Percentiles rank a stretch among this genome's conserved stretches.
Conservation (phyloP, 37 sponge, comb jelly and placozoan species). For the Theonella swinhoei region DNA sequence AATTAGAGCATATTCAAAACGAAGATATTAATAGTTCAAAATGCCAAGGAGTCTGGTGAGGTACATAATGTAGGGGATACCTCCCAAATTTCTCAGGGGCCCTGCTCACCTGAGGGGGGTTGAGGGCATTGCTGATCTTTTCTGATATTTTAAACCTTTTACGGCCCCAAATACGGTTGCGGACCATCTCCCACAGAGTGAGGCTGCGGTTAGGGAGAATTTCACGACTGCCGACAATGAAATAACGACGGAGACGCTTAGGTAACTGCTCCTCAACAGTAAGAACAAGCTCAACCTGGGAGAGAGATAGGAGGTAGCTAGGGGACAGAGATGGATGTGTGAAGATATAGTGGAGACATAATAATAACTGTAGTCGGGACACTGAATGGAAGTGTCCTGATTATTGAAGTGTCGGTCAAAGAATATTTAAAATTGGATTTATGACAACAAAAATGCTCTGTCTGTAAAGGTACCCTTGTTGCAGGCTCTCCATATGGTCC, state of each 20-base stretch:
- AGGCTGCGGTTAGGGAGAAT: constrained; percentile 58
- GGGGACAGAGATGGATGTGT: no score
- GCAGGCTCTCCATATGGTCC: neutral
- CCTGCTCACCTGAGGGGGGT: constrained; percentile 47
- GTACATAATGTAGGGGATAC: no score
- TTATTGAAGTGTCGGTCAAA: no score
- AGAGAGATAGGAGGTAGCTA: neutral
- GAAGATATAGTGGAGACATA: no score
- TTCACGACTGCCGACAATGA: constrained; percentile 12
- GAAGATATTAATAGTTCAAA: no score
- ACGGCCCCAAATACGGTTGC: constrained; percentile 2
- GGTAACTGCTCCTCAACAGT: constrained; percentile 69
- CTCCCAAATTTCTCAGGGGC: no score
- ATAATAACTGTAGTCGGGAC: no score
- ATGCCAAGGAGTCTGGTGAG: no score
- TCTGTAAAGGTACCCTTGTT: neutral
- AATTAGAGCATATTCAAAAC: no score
- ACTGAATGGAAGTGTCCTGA: no score
- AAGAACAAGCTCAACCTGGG: constrained; percentile 72
- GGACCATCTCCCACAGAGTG: constrained; percentile 21
- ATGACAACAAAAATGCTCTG: no score
- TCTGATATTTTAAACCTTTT: constrained; percentile 45
- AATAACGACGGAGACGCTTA: constrained; percentile 5
- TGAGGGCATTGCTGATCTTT: constrained; percentile 52
- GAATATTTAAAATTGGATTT: no score